phyloP scores from a whole-genome alignment of 1,140 invertebrate genomes.

The Calosoma granatense region DNA sequence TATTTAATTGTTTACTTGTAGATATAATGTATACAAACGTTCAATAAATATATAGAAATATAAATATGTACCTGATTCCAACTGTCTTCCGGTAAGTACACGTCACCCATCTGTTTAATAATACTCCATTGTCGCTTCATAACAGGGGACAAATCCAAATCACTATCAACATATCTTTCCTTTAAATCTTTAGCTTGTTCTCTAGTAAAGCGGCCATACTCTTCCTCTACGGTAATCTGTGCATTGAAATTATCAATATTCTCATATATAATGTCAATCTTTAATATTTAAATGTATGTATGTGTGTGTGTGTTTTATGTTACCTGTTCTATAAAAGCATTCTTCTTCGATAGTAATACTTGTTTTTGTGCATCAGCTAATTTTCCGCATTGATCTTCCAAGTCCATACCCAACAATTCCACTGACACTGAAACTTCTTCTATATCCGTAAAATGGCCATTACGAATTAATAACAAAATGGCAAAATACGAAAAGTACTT shows the following conservation, averaged over 20 bases:
- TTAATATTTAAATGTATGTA: no score
- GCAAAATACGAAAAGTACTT: no score
- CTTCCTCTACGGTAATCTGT: slow-evolving; percentile 19
- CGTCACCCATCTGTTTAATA: slow-evolving; percentile 43
- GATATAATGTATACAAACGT: no score
- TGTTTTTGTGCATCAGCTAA: slow-evolving; percentile 16
- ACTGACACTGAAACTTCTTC: slow-evolving; percentile 9
- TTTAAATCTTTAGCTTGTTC: slow-evolving; percentile 17
- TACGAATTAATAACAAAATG: no score
- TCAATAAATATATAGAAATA: no score
- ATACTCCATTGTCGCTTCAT: slow-evolving; percentile 37
- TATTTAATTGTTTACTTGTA: slow-evolving; percentile 11
- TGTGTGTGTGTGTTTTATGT: slow-evolving; percentile 14
- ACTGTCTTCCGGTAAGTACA: slow-evolving; percentile 37
- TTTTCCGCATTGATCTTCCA: slow-evolving; percentile 21
- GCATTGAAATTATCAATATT: slow-evolving; percentile 13
- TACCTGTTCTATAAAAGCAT: slow-evolving; percentile 13
- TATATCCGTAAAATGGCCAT: no score
- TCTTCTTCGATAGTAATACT: not conserved
- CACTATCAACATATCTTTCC: slow-evolving; percentile 15
- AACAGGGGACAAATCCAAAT: slow-evolving; percentile 21
- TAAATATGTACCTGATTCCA: slow-evolving; percentile 44
- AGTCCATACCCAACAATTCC: slow-evolving; percentile 22
- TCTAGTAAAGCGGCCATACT: slow-evolving; percentile 16
- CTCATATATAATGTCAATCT: no score